Evolutionary conservation across 2,113 vertebrate species (phyloP), one percentile per base, ranked within the genome.

Genomic region (Heterocephalus glaber): DNA sequence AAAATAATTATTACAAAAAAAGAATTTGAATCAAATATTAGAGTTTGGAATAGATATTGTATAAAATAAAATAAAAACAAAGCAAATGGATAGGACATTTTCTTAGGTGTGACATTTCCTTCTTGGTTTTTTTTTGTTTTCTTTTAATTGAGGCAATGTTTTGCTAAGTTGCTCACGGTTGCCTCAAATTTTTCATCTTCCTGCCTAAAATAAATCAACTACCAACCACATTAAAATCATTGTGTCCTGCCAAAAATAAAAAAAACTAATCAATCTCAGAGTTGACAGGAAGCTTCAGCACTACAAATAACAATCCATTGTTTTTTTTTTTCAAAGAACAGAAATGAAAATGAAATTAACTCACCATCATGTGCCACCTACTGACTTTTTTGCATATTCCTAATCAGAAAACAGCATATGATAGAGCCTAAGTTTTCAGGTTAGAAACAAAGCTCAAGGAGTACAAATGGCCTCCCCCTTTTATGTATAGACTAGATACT

Each of bases 51-150:
- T 7, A 93, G 13, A 79, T 65, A 90, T 0, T 61, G 11, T 72
- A 63, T 65, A 54, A 91, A 93, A 84, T 80, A 54, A 86, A 84
- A 87, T 47, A 86, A 90, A 94, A 79, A 82, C 28, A 94, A 92
- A 91, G 28, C 11, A 86, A 88, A 52, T 20, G 16, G 49, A 84
- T 5, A 95, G 38, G 91, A 63, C 11, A 86, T 86, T 76, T 76
- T 92, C 70, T 88, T 89, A 81, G 20, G 44, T 58, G 89, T 44
- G 89, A 58, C 60, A 77, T 74, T 90, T 86, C n/a, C 7, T 90
- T 76, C 35, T 56, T 56, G 16, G 65, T 82, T 77, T n/a, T 58
- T 47, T 89, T 33, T 13, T 58, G 16, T 20, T 58, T 58, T 58
- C 19, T 58, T 86, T 90, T 95, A 58, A 74, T 83, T 89, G 77